Evolutionary conservation across 1,140 invertebrate species (phyloP), one percentile per base, ranked within the genome.

Genomic region (Drosophila cardini): DNA sequence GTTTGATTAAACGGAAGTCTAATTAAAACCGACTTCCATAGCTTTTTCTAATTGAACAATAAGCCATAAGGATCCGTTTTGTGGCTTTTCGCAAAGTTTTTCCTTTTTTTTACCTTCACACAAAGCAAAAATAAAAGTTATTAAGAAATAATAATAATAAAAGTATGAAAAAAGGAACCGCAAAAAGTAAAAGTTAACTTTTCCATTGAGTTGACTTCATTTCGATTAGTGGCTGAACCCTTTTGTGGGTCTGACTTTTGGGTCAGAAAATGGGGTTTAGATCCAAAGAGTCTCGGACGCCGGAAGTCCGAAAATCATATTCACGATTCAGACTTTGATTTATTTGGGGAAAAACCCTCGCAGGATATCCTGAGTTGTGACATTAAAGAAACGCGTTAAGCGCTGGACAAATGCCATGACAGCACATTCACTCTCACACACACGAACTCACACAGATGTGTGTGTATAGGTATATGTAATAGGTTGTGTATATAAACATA

Each of bases 331-430:
- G 32, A 40, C 38, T 18, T 48, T 42, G 46, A 52, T 21, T 63
- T 38, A 26, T 52, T 64, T 43, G 61, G 38, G 26, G 15, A 40
- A 50, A 65, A 56, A 13, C n/a, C n/a, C 48, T 36, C 18, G 38
- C 43, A 57, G 53, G 32, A 72, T 57, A 58, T 65, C 43, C 45
- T 52, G 21, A 40, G 65, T 55, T 43, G 65, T 5, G 53, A 76
- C 40, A 76, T 84, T 79, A 79, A 83, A 72, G 61, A 50, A 78
- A 57, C 62, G 53, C 73, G 63, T 70, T 83, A 76, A 76, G 63
- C 32, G 67, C 75, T 26, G 45, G 57, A 63, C 40, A 40, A 9
- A 18, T 46, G 32, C 26, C 26, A 40, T 46, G 2, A n/a, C 9
- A 40, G 40, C 48, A 36, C 26, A 43, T 56, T 8, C 60, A 69